A percentile compares a stretch with the other conserved stretches of the same genome.
Conservation (phyloP, 2,113 vertebrate species). For the Paratilapia polleni region DNA sequence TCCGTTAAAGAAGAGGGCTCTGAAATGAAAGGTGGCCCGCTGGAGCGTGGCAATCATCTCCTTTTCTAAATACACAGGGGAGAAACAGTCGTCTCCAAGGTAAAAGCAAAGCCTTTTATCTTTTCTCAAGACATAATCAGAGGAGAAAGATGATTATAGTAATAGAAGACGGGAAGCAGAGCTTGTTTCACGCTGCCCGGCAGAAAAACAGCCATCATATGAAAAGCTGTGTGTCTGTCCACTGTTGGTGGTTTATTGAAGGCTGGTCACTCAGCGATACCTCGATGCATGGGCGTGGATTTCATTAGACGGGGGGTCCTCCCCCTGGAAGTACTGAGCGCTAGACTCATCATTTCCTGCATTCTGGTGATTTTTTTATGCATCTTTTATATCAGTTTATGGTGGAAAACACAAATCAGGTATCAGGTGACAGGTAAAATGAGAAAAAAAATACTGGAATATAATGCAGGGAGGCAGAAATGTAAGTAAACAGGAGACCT, state of each 20-base stretch:
- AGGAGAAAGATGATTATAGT: constrained; percentile 9
- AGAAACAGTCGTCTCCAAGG: background rate
- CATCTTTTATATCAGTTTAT: background rate
- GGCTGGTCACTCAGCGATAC: background rate
- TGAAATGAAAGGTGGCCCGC: constrained; percentile 2
- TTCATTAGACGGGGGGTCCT: too few relatives aligned
- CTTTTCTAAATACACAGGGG: background rate
- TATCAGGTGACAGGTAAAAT: background rate
- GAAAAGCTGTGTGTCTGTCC: background rate
- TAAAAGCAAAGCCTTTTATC: constrained; percentile 28
- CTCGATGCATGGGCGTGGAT: background rate
- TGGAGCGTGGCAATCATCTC: background rate
- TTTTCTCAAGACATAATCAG: constrained; percentile 38
- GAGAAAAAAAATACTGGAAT: background rate
- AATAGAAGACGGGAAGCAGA: background rate
- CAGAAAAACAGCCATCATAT: constrained; percentile 4
- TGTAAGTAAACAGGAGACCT: too few relatives aligned
- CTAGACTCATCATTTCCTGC: too few relatives aligned
- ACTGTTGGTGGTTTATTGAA: background rate
- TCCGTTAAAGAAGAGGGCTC: background rate
- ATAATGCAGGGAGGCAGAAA: background rate
- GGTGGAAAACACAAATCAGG: background rate
- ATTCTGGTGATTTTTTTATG: too few relatives aligned
- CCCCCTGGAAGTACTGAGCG: too few relatives aligned
- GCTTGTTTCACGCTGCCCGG: background rate